Evolutionary conservation across 2,113 vertebrate species (phyloP).

Genomic region (Psettodes erumei): DNA sequence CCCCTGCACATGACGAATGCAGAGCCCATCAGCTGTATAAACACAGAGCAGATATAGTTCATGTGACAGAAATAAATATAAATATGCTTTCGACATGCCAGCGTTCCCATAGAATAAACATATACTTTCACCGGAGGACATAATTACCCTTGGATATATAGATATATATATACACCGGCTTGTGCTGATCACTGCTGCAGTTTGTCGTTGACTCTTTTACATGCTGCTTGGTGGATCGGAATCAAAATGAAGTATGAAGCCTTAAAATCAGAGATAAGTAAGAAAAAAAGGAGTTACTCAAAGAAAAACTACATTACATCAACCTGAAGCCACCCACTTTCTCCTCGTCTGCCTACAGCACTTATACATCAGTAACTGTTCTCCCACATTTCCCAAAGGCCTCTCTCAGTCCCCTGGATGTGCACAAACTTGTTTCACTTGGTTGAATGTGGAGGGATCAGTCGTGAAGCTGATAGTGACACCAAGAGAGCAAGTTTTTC

Average conservation of each 20-base stretch:
- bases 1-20: neutral
- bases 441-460: neutral
- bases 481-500: constrained; percentile 22
- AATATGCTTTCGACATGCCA: constrained; percentile 16
- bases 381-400: constrained; percentile 19
- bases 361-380: neutral
- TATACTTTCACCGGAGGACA: constrained; percentile 31
- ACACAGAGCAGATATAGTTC: constrained; percentile 36
- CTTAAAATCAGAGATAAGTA: neutral
- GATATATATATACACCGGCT: constrained; percentile 22
- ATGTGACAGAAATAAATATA: constrained; percentile 44
- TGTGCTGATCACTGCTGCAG: constrained; percentile 14
- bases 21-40: constrained; percentile 41
- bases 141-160: constrained; percentile 34
- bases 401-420: constrained; percentile 4
- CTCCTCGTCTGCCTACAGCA: neutral
- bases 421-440: constrained; percentile 26
- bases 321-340: neutral
- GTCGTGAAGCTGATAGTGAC: neutral
- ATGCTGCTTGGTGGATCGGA: neutral
- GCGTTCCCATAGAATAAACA: constrained; percentile 23
- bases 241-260: constrained; percentile 1
- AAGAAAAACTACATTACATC: constrained; percentile 8
- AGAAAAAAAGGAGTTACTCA: too few relatives aligned
- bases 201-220: neutral